A percentile compares a stretch with the other conserved stretches of the same genome.
Conservation (phyloP, 2,888 invertebrate genomes). For the Amaurobius ferox region DNA sequence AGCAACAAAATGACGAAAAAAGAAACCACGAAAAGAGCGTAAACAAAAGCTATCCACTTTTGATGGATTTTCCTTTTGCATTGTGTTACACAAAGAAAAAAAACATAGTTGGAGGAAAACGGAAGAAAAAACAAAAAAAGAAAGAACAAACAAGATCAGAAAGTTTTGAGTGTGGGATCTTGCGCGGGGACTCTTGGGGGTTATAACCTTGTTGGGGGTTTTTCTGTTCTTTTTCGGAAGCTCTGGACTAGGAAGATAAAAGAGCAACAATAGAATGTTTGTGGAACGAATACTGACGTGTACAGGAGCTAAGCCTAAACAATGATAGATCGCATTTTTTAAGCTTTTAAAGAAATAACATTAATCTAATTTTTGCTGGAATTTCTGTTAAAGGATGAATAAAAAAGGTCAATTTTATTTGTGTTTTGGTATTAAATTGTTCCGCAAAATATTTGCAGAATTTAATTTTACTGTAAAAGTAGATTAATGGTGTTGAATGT, state of each 20-base stretch:
- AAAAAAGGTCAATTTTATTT: too few species aligned
- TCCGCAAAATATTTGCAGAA: too few species aligned
- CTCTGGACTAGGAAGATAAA: not conserved
- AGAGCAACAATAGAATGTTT: conserved; percentile 14
- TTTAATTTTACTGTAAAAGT: too few species aligned
- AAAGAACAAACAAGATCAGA: not conserved
- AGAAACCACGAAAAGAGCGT: not conserved
- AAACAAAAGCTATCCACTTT: conserved; percentile 16
- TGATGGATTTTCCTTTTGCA: conserved; percentile 16
- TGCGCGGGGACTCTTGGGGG: conserved; percentile 1
- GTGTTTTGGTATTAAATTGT: too few species aligned
- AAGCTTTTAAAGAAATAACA: conserved; percentile 5
- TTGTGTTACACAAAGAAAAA: conserved; percentile 3
- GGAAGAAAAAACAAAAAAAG: not conserved
- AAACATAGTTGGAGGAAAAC: not conserved
- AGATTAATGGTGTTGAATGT: too few species aligned
- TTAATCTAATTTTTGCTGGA: not conserved
- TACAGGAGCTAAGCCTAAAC: not conserved
- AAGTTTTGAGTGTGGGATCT: conserved; percentile 11
- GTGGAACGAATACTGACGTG: not conserved
- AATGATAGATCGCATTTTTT: not conserved
- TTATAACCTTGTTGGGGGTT: conserved; percentile 12
- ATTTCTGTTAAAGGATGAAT: too few species aligned
- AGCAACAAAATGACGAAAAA: not conserved
- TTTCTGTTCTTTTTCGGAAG: not conserved